phyloP scores from a whole-genome alignment of 2,113 vertebrate species.

The Proterorhinus semilunaris region DNA sequence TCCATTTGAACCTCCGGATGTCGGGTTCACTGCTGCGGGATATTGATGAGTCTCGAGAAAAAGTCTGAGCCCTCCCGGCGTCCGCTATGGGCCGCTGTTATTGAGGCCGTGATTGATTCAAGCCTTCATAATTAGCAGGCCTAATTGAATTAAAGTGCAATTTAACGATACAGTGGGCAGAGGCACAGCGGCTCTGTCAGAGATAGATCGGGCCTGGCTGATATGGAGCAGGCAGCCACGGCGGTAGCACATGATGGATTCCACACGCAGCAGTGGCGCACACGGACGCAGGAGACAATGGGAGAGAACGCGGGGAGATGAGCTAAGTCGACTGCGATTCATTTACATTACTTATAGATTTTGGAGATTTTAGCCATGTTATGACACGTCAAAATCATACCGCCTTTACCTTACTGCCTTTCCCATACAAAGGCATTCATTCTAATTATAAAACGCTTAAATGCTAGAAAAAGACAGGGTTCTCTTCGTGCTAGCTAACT shows the following conservation, averaged over 20 bases:
- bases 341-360: neutral
- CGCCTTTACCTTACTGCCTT: too few species aligned
- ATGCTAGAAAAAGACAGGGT: too few species aligned
- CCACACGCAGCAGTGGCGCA: constrained; percentile 32
- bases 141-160: constrained; percentile 84
- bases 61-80: constrained; percentile 58
- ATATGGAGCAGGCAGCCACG: constrained; percentile 70
- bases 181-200: constrained; percentile 75
- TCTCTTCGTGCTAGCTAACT: too few species aligned
- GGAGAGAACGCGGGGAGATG: neutral
- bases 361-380: too few species aligned
- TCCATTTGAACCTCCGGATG: constrained; percentile 68
- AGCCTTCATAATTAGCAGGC: constrained; percentile 80
- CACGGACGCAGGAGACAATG: constrained; percentile 30
- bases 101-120: constrained; percentile 83
- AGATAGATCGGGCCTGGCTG: constrained; percentile 74
- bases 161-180: constrained; percentile 78
- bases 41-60: constrained; percentile 74
- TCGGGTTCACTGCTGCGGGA: constrained; percentile 59
- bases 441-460: too few species aligned
- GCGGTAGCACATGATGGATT: constrained; percentile 65
- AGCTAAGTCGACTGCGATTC: neutral
- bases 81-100: constrained; percentile 72
- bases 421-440: too few species aligned
- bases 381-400: too few species aligned